Evolutionary conservation across 2,113 vertebrate genomes (phyloP).

Genomic region (Irena cyanogastra): DNA sequence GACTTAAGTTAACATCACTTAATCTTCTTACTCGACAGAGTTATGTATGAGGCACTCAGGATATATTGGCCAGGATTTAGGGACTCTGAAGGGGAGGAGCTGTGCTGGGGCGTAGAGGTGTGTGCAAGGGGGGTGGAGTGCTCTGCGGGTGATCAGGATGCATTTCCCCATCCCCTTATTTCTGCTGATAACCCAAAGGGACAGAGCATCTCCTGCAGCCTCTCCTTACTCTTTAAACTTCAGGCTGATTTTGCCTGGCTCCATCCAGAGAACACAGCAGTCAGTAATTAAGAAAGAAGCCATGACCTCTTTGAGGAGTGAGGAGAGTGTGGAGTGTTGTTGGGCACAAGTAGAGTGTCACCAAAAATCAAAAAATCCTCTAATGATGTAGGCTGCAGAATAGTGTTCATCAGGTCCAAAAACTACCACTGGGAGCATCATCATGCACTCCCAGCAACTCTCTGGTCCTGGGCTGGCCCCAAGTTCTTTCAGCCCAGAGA

Average conservation of each 20-base stretch:
- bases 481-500: neutral
- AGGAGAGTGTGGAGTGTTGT: neutral
- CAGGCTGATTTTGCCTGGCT: neutral
- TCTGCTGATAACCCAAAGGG: neutral
- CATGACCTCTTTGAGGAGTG: neutral
- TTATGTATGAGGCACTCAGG: neutral
- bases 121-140: neutral
- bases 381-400: neutral
- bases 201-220: neutral
- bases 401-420: neutral
- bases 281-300: constrained; percentile 42
- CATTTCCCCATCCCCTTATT: neutral
- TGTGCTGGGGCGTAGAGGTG: neutral
- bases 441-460: fast-evolving
- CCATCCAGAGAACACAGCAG: neutral
- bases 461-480: neutral
- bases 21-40: neutral
- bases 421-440: neutral
- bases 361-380: neutral
- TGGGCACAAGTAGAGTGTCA: neutral
- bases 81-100: neutral
- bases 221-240: neutral
- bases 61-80: neutral
- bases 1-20: constrained; percentile 41
- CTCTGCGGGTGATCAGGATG: neutral